A percentile compares a stretch with the other conserved stretches of the same genome.
phyloP scores from a whole-genome alignment of 2,113 vertebrate genomes.

The Craseonycteris thonglongyai region DNA sequence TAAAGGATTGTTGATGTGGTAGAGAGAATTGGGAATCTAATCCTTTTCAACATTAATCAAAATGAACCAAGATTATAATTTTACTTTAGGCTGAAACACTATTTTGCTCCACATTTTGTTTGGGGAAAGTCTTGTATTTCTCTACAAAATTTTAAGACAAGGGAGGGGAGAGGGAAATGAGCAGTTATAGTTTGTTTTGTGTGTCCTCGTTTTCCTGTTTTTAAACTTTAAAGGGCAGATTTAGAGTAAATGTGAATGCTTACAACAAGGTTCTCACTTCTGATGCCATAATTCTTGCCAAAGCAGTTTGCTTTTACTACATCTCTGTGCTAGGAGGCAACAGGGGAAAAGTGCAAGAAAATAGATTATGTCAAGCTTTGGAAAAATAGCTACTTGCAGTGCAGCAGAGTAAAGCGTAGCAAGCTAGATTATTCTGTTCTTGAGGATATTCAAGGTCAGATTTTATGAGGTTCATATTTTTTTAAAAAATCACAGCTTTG shows the following conservation, averaged over 20 bases:
- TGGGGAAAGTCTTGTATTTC: background rate
- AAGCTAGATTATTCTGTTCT: background rate
- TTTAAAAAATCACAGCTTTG: background rate
- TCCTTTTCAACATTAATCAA: background rate
- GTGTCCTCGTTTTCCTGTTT: background rate
- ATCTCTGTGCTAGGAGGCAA: background rate
- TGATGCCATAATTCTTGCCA: background rate
- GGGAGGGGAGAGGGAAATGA: background rate
- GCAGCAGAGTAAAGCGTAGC: background rate
- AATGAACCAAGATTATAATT: background rate
- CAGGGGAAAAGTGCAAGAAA: background rate
- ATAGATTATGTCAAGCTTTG: background rate
- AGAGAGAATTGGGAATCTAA: background rate
- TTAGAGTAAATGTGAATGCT: background rate
- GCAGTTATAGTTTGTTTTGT: background rate
- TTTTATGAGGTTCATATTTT: background rate
- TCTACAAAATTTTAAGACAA: background rate
- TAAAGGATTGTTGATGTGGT: background rate
- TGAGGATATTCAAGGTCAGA: background rate
- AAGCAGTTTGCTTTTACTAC: background rate
- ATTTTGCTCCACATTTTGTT: background rate
- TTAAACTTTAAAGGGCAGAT: background rate
- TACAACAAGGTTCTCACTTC: background rate
- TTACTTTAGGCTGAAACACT: background rate
- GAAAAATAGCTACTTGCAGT: background rate